A percentile compares a stretch with the other conserved stretches of the same genome.
Conservation (phyloP, 1,140 invertebrate species). For the Ips nitidus region DNA sequence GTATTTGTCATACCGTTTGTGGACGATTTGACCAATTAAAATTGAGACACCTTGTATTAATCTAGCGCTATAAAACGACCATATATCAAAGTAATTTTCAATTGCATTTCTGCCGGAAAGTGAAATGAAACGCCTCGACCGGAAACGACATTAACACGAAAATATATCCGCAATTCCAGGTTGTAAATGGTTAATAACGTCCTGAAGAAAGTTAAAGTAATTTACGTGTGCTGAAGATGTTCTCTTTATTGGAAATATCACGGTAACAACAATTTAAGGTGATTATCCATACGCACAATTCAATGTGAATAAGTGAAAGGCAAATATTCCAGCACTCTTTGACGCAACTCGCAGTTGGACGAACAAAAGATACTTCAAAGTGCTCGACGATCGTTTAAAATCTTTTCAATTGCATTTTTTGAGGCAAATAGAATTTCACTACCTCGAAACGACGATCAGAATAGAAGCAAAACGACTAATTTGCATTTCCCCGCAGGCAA, state of each 20-base stretch:
- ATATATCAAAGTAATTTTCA: not conserved
- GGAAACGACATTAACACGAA: conserved; percentile 4
- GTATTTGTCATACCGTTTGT: too few species aligned
- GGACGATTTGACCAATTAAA: too few species aligned
- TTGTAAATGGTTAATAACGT: not conserved
- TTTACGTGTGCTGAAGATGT: too few species aligned
- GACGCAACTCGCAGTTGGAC: not conserved
- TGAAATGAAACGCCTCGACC: not conserved
- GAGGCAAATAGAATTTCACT: conserved; percentile 18
- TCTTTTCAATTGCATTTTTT: conserved; percentile 16
- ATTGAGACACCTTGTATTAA: too few species aligned
- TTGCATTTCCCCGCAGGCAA: conserved; percentile 22
- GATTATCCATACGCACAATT: too few species aligned
- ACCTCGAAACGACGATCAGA: conserved; percentile 17
- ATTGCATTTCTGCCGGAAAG: not conserved
- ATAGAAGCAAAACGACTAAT: conserved; percentile 24
- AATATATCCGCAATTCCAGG: conserved; percentile 1
- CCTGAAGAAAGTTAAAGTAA: not conserved
- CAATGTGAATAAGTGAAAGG: too few species aligned
- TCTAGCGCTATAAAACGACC: too few species aligned
- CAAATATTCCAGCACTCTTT: too few species aligned
- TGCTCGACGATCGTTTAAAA: conserved; percentile 4
- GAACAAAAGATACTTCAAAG: not conserved
- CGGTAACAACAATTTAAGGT: too few species aligned
- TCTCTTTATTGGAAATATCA: too few species aligned